phyloP scores from a whole-genome alignment of 2,113 vertebrate species.

The Syngnathoides biaculeatus region DNA sequence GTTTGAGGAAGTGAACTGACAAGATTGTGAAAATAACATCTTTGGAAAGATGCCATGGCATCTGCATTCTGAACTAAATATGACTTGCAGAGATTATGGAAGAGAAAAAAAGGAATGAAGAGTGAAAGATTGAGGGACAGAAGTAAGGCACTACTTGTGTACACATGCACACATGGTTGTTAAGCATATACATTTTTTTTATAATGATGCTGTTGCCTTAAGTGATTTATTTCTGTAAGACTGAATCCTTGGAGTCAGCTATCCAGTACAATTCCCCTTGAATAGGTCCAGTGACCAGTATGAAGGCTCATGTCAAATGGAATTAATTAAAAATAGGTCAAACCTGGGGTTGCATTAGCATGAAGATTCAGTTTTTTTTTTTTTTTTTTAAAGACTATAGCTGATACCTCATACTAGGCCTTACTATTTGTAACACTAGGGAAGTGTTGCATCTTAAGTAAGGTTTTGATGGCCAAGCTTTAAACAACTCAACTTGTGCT shows the following conservation, averaged over 20 bases:
- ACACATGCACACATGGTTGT: background rate
- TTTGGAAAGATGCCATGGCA: slow-evolving; percentile 20
- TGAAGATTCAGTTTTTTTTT: background rate
- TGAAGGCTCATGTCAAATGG: slow-evolving; percentile 36
- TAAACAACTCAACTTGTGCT: slow-evolving; percentile 50
- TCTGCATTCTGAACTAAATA: slow-evolving; percentile 41
- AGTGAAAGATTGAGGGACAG: background rate
- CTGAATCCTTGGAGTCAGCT: background rate
- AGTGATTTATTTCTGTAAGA: slow-evolving; percentile 24
- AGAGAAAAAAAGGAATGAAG: background rate
- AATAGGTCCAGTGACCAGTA: slow-evolving; percentile 15
- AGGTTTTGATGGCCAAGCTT: slow-evolving; percentile 31
- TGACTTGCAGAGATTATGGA: slow-evolving; percentile 3
- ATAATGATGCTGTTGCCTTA: slow-evolving; percentile 6
- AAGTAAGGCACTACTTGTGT: background rate
- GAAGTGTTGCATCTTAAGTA: slow-evolving; percentile 22
- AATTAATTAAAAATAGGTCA: background rate
- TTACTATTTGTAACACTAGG: slow-evolving; percentile 9
- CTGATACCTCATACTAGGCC: background rate
- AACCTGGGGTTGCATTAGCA: background rate
- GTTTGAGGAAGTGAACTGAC: slow-evolving; percentile 54
- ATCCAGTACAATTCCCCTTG: slow-evolving; percentile 37
- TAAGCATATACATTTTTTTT: background rate
- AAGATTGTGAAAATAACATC: slow-evolving; percentile 15
- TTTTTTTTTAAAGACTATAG: no score